Evolutionary conservation across 2,113 vertebrate genomes (phyloP), one percentile per base, ranked within the genome.

Genomic region (Anolis sagrei): DNA sequence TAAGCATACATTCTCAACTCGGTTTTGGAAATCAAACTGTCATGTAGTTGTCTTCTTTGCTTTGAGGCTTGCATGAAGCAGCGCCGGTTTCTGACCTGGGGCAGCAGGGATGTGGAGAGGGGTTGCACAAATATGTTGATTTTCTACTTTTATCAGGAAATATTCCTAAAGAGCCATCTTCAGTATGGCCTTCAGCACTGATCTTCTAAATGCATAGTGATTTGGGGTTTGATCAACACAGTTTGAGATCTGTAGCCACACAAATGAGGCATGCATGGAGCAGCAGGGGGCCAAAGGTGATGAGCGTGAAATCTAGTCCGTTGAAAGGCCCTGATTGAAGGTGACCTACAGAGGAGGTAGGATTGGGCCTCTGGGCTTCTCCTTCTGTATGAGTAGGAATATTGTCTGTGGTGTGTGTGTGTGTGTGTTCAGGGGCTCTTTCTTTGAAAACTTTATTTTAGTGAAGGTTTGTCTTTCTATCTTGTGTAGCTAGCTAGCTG

Each of bases 131-230:
- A 90, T 90, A 88, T 82, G 36, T 88, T 92, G 86, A 91, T 90
- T 88, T 90, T 86, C 36, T 76, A 73, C 84, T 92, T 73, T 91
- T 92, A 58, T 68, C 79, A 83, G 91, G 90, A 82, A 86, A 70
- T 91, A 88, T 90, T 79, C 70, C 83, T 76, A 76, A 70, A 87
- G 85, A 86, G 58, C 61, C 78, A 77, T 85, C 54, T 93, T 87
- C 92, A 89, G 83, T 92, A 93, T 92, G 88, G 86, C 87, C 91
- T 91, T 90, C 88, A 86, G 89, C 88, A 84, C 91, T 92, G 91
- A 92, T 72, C 54, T 73, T 89, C 93, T 85, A 76, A 90, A 74
- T 83, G 88, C 88, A 90, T 89, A 81, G 75, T 90, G 90, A 93
- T 88, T 87, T 84, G 74, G 58, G 32, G 11, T 64, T 83, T 84